Base-by-base conservation (phyloP, 2,113 vertebrate genomes). In the Pontoporia blainvillei region DNA sequence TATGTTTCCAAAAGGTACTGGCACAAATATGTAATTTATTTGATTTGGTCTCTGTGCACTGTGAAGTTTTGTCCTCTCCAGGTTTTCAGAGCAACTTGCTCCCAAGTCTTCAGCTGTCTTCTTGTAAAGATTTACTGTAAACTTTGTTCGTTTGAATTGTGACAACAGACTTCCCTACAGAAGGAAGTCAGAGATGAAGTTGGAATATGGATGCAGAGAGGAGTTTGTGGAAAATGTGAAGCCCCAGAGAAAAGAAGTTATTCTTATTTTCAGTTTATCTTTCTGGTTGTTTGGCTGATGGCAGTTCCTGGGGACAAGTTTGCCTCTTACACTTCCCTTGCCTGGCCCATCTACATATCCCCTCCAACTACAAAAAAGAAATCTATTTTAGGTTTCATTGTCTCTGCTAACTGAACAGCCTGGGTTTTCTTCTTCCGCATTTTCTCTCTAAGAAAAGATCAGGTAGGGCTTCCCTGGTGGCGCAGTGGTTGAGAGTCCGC, bases 121-220 rank as follows among this genome's bases (percentile, higher is more conserved):
- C n/a, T 72, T 44, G 6, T 90, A 64, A 92, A 95, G 88, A 96
- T 83, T 90, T 95, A 87, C 31, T 91, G 12, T 90, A 86, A 90
- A 93, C 64, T 90, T 57, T 34, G 49, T 86, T 57, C 59, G n/a
- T 91, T 91, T 96, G 86, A 89, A 92, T 96, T 72, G 86, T 88
- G 72, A 86, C 94, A 95, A 94, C 73, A 97, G 54, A 90, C 84
- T 91, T 96, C 57, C 89, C 52, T 78, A 54, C 91, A 83, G 86
- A 95, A 96, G 84, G 85, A 96, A 97, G 93, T 97, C 76, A 90
- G 88, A 96, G 76, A 92, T 29, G 84, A 92, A 76, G 81, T 61
- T 73, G 71, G 20, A 34, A 15, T 79, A 46, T 21, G 23, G 66
- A 86, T 61, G 52, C 52, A 41, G 52, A 61, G 61, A 84, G 18